A percentile compares a stretch with the other conserved stretches of the same genome.
phyloP scores from a whole-genome alignment of 2,797 vertebrate species.

The Rhabdophis nuchalis region DNA sequence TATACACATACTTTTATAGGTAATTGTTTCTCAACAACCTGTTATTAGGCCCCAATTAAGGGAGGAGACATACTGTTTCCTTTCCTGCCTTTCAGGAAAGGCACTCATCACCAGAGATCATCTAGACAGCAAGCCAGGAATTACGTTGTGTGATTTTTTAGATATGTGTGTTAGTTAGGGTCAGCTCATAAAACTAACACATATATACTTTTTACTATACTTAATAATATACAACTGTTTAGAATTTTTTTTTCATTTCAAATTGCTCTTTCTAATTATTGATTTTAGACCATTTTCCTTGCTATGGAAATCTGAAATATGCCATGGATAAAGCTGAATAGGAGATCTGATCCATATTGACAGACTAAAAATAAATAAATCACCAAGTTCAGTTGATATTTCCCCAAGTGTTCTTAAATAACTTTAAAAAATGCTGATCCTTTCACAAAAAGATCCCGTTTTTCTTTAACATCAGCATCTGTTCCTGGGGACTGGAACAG shows the following conservation, averaged over 20 bases:
- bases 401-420: background rate
- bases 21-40: too few relatives aligned
- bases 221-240: background rate
- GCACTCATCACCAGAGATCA: too few relatives aligned
- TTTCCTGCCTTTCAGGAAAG: too few relatives aligned
- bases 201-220: too few relatives aligned
- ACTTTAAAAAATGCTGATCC: background rate
- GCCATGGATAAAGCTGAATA: background rate
- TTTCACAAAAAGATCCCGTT: background rate
- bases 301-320: background rate
- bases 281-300: conserved; percentile 1
- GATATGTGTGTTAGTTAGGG: too few relatives aligned
- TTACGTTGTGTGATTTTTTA: too few relatives aligned
- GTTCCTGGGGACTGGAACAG: background rate
- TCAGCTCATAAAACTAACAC: too few relatives aligned
- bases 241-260: background rate
- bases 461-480: background rate
- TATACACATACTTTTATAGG: too few relatives aligned
- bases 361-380: background rate
- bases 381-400: background rate
- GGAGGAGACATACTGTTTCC: too few relatives aligned
- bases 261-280: background rate
- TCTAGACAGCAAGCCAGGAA: too few relatives aligned
- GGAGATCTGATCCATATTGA: background rate
- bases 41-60: too few relatives aligned